A percentile compares a stretch with the other conserved stretches of the same genome.
These are phyloP conservation scores for Hirundo rustica DNA, from an alignment of 2,797 vertebrate genomes.

Conservation along the genomic window DNA sequence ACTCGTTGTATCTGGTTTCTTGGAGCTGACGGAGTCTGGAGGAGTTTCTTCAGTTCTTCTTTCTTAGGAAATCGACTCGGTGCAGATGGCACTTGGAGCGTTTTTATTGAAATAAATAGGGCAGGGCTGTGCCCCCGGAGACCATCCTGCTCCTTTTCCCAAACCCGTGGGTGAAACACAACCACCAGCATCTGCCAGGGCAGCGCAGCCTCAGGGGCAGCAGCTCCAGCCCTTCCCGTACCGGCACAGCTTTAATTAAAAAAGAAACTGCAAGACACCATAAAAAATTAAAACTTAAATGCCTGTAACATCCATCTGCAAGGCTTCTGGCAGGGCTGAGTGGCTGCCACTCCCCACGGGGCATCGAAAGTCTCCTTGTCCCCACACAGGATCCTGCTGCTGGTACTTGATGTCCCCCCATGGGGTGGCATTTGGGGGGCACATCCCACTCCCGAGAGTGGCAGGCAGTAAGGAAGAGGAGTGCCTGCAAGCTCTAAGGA, in stretches of 20 bases:
- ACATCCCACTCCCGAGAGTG: not conserved
- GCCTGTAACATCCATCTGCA: not conserved
- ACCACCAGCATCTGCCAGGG: not conserved
- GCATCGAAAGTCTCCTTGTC: not conserved
- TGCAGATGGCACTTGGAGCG: not conserved
- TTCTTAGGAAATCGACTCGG: not conserved
- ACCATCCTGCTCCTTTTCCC: not conserved
- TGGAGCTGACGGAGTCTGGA: not conserved
- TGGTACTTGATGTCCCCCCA: fast-evolving
- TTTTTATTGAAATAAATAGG: not conserved
- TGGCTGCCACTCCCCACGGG: not conserved
- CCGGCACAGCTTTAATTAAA: not conserved
- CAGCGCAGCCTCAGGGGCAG: not conserved
- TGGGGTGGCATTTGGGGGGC: not conserved
- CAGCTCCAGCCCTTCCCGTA: not conserved
- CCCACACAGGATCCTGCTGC: not conserved
- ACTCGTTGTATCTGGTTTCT: not conserved
- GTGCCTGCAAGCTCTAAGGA: not conserved
- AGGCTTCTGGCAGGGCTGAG: not conserved
- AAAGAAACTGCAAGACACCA: not conserved
- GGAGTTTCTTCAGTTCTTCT: not conserved
- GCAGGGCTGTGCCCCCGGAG: not conserved
- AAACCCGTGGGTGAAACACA: not conserved
- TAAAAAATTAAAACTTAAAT: not conserved
- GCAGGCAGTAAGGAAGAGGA: not conserved